A percentile compares a stretch with the other conserved stretches of the same genome.
These are phyloP conservation scores for Eudasyphora cyanicolor DNA, from an alignment of 2,888 invertebrate genomes.

Conservation along the genomic window DNA sequence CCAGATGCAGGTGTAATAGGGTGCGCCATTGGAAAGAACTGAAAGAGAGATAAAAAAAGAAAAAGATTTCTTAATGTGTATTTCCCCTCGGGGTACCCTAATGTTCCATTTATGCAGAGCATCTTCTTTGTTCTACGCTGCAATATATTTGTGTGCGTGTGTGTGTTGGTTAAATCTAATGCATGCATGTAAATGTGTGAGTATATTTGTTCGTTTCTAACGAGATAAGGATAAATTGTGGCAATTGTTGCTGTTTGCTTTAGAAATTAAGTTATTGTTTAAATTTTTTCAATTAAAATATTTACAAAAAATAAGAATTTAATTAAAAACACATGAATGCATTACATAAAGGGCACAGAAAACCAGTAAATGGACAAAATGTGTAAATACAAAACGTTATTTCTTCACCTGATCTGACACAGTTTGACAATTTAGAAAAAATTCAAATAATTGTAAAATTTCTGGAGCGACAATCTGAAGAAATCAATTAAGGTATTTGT, in stretches of 20 bases:
- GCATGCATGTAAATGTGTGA: background rate
- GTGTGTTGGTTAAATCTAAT: background rate
- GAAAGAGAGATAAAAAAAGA: background rate
- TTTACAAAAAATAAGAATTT: background rate
- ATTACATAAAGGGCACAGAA: too few species aligned
- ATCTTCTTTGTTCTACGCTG: too few species aligned
- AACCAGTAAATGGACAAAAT: too few species aligned
- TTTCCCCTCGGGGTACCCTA: too few species aligned
- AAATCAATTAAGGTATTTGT: too few species aligned
- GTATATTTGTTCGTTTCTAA: background rate
- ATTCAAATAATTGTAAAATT: too few species aligned
- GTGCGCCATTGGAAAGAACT: too few species aligned
- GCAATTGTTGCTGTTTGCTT: background rate
- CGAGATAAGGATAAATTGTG: background rate
- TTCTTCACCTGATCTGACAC: too few species aligned
- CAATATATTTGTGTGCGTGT: background rate
- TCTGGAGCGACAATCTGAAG: too few species aligned
- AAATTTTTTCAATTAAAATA: conserved; percentile 41
- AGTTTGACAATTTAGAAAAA: too few species aligned
- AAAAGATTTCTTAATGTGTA: background rate
- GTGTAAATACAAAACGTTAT: too few species aligned
- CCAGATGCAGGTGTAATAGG: background rate
- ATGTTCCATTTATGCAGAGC: too few species aligned
- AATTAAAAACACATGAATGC: background rate
- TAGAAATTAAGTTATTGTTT: conserved; percentile 27